Conservation (phyloP, 2,888 invertebrate genomes). For the Amblyjoppa fuscipennis region DNA sequence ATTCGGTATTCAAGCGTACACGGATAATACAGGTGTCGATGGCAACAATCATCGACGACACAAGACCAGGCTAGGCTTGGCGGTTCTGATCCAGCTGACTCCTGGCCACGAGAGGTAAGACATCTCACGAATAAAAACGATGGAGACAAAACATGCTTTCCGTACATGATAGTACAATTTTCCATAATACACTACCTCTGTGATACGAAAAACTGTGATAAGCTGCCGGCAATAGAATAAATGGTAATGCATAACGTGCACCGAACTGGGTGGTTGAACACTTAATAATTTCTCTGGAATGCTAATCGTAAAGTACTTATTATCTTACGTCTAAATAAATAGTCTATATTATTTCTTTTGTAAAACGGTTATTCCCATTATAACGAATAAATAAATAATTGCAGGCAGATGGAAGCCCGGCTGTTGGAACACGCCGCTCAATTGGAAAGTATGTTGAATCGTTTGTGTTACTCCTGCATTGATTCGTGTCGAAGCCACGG, state of each 20-base stretch:
- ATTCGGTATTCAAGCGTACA: conserved; percentile 78
- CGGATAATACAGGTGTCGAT: conserved; percentile 72
- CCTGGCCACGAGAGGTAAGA: conserved; percentile 86
- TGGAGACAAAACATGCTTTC: neutral
- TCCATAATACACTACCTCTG: neutral
- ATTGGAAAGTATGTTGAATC: conserved; percentile 90
- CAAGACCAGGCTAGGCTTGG: conserved; percentile 89
- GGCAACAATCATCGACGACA: conserved; percentile 77
- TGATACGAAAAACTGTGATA: no score
- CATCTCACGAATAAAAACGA: neutral
- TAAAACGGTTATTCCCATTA: no score
- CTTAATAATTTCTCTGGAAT: no score
- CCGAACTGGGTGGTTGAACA: no score
- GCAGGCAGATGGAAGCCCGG: conserved; percentile 90
- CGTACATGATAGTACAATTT: neutral
- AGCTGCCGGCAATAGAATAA: no score
- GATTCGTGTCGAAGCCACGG: conserved; percentile 71
- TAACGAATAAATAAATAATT: neutral
- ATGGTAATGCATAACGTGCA: no score
- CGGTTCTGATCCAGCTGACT: conserved; percentile 88
- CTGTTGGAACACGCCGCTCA: conserved; percentile 93
- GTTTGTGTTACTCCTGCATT: conserved; percentile 87
- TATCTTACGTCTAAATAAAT: no score
- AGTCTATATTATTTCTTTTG: no score
- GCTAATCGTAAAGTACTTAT: no score